Base-by-base conservation (phyloP, 2,888 invertebrate genomes). In the Epinotia ramella region DNA sequence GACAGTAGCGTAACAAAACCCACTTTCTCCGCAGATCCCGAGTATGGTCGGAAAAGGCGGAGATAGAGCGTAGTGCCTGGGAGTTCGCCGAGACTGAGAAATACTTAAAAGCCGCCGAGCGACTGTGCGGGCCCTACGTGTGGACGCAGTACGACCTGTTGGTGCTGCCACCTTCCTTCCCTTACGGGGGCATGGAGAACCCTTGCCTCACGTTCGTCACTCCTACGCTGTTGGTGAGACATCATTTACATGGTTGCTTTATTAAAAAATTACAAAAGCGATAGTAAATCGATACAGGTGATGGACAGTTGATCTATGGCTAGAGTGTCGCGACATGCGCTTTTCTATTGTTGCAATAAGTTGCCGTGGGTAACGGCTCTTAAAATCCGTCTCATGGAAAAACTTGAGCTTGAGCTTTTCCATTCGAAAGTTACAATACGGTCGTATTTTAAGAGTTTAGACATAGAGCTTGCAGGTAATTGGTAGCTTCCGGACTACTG, bases 151-250 rank as follows among this genome's bases (percentile, higher is more conserved):
- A 99, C 89, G 99, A 99, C 90, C 86, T 97, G 76, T 92, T 99
- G 56, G 97, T 99, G 57, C 95, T 99, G 85, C 99, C 99, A 0
- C 98, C 99, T 0, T 97, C 97, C 79, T 99, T 99, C 94, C 98
- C 99, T 0, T 99, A 96, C 87, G 99, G 99, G 0, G 99, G 99
- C 24, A 99, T 99, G 99, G 99, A 99, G 91, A 99, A 99, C 94
- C 99, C 99, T 0, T 99, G 99, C 87, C 91, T 99, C 67, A 99
- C 99, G 0, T 99, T 99, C 91, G 97, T 99, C 3, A 99, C 99
- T 0, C 99, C 99, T 4, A 99, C 99, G 0, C 86, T 99, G 67
- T 91, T 99, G 93, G 97, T 97, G 88, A 95, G 94, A 86, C 56
- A 40, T 44, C 2, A 18, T 63, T 63, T 44, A 0, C 24, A 28